Base-by-base conservation (phyloP, 2,888 invertebrate genomes). In the Patella caerulea region DNA sequence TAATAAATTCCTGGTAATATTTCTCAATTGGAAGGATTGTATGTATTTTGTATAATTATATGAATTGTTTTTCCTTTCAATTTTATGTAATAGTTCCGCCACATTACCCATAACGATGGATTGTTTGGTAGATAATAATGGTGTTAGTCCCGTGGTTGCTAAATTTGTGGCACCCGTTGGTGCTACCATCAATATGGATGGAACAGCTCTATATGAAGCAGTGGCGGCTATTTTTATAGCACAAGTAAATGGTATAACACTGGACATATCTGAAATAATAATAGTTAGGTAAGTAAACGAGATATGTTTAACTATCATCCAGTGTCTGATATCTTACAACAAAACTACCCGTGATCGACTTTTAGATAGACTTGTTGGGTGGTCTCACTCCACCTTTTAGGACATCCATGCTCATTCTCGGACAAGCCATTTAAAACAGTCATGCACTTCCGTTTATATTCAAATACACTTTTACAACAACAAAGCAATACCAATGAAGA, bases 111-210 rank as follows among this genome's bases (percentile, higher is more conserved):
- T 97, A 78, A 96, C 97, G 72, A 95, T 97, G 93, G 94, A 95
- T 79, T 95, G 96, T 87, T 95, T 97, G 95, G 96, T 96, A 91
- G 95, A 96, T 82, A 95, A 95, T 78, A 93, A 96, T 80, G 94
- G 94, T 82, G 93, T 97, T 82, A 96, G 97, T 92, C 94, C 95
- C 59, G 94, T 96, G 81, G 95, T 97, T 85, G 96, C 96, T 0
- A 94, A 96, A 83, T 97, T 97, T 92, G 96, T 97, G 72, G 93
- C 97, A 15, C 97, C 97, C 0, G 96, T 97, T 84, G 97, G 97
- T 7, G 96, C 96, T 90, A 97, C 96, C 90, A 86, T 90, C 71
- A 90, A 90, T 85, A 90, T 90, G 89, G 89, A 90, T 76, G 90
- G 90, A 54, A 89, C 90, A 2, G 90, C 90, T 9, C 93, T 98